Base-by-base conservation (phyloP, 2,113 vertebrate species). In the Tragelaphus strepsiceros region DNA sequence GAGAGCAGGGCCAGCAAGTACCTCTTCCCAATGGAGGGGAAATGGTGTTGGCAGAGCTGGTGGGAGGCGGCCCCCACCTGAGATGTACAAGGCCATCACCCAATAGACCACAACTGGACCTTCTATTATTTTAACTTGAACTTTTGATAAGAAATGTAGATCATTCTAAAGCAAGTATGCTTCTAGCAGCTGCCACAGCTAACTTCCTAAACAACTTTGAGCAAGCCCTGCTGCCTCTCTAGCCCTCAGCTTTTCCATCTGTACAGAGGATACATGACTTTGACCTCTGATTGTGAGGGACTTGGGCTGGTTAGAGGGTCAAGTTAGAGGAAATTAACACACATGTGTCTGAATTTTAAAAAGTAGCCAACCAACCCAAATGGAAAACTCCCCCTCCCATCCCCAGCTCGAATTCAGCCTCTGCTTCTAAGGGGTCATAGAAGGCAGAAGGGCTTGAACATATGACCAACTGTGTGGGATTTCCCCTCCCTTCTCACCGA, bases 251-350 rank as follows among this genome's bases (percentile, higher is more conserved):
- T 28, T 61, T 74, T 53, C 84, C 17, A 4, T 24, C 30, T 15
- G 8, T 5, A 3, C 19, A 13, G 1, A 1, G 24, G 77, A 17
- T 15, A 35, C 46, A 13, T 0, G 0, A 16, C 39, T 43, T 15
- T 17, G 49, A n/a, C 56, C 21, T 30, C n/a, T 2, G 9, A 10
- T 28, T 15, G 10, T 51, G 49, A 54, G 32, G 21, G 51, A 58
- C 1, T 8, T 6, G 84, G 54, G n/a, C 67, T 17, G 16, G 61
- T 22, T 6, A 2, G 16, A 2, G 16, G 24, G 17, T 19, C 58
- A 49, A 39, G 7, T 7, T 3, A 11, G 6, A 54, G 21, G 9
- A 61, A 26, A 77, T 3, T 11, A 24, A 12, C 0, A 0, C 0
- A 2, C 0, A 1, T 17, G 30, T 17, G 19, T 59, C 54, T 83